These are phyloP conservation scores for Pseudopleuronectes americanus DNA, from an alignment of 2,797 vertebrate genomes.

Conservation along the genomic window DNA sequence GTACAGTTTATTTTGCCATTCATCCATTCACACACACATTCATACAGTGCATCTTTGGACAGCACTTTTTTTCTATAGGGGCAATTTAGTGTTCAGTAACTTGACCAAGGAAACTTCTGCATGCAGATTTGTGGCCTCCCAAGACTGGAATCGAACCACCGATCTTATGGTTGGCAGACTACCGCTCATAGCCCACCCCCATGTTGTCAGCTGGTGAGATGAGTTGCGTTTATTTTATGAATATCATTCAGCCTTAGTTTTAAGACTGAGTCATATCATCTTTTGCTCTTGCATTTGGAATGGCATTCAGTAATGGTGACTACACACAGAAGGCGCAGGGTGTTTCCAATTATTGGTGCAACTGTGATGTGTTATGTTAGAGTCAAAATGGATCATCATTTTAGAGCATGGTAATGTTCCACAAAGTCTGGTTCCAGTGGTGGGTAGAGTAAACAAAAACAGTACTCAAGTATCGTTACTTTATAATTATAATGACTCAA, in stretches of 20 bases:
- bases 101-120: too few species aligned
- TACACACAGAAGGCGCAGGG: conserved; percentile 38
- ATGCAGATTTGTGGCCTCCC: too few species aligned
- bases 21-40: too few species aligned
- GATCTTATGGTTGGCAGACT: conserved; percentile 9
- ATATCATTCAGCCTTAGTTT: conserved; percentile 60
- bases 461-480: too few species aligned
- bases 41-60: too few species aligned
- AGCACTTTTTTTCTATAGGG: too few species aligned
- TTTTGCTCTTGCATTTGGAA: conserved; percentile 64
- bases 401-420: conserved; percentile 19
- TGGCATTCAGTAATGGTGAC: conserved; percentile 45
- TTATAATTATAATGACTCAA: too few species aligned
- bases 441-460: too few species aligned
- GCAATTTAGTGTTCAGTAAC: too few species aligned
- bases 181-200: too few species aligned
- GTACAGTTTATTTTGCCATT: too few species aligned
- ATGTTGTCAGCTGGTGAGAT: conserved; percentile 60
- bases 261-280: conserved; percentile 68
- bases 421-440: background rate
- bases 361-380: conserved; percentile 56
- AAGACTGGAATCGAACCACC: too few species aligned
- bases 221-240: conserved; percentile 68
- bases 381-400: conserved; percentile 54
- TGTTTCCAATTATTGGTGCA: conserved; percentile 54